Evolutionary conservation across 2,888 invertebrate species (phyloP), one percentile per base, ranked within the genome.

Genomic region (Polydrusus tereticollis): DNA sequence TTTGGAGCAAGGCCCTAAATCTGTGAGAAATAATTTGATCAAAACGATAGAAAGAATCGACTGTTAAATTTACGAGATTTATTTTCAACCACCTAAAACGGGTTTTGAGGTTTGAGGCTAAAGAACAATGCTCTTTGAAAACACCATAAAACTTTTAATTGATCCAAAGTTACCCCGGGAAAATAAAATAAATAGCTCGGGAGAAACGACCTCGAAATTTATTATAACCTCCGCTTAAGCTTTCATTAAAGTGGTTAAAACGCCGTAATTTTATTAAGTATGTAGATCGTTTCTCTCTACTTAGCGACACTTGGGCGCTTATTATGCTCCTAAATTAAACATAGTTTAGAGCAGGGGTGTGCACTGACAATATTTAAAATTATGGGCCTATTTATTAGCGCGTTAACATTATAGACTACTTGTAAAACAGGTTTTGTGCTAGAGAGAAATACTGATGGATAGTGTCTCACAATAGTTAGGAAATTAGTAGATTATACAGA

Each of bases 241-340:
- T 72, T 66, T 67, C 52, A 66, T 67, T 72, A 72, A 72, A 45
- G 20, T 47, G 59, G 60, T 62, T 60, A 62, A 67, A 67, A 45
- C 36, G 45, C 23, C 18, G 47, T 66, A 71, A 71, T 65, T 71
- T 60, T 71, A 71, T 71, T 60, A 71, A 71, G 66, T 66, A 66
- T 66, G 60, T 65, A 71, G 58, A 65, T 71, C 63, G 62, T 62
- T 47, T 52, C 62, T 60, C 50, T 64, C 52, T 38, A 64, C 52
- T 64, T 64, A 64, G 52, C 64, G 64, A 64, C 64, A 52, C 52
- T 64, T 20, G 38, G 64, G 21, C 45, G 45, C 29, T 62, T 62
- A 62, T 62, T 62, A 29, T 52, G n/a, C 64, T 52, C 38, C 38
- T 52, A 52, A 36, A 52, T 64, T 64, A 29, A 23, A 52, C 38